phyloP scores from a whole-genome alignment of 2,113 vertebrate species.

The Apteryx mantelli region DNA sequence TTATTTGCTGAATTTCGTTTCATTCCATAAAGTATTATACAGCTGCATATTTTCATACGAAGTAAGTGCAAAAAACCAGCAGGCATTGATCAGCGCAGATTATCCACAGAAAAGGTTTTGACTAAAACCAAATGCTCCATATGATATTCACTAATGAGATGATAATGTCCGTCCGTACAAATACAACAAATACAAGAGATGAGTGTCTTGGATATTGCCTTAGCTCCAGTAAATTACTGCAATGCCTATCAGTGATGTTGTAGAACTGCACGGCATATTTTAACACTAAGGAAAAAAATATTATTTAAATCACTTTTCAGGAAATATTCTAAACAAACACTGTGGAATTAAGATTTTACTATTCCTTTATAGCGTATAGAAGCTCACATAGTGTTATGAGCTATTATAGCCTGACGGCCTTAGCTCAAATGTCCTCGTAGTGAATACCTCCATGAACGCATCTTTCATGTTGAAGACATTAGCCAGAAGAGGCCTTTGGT shows the following conservation, averaged over 20 bases:
- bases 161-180: not conserved
- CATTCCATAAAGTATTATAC: constrained; percentile 11
- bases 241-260: not conserved
- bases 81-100: constrained; percentile 41
- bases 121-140: constrained; percentile 22
- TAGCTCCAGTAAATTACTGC: not conserved
- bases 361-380: not conserved
- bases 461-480: not conserved
- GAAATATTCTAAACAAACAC: not conserved
- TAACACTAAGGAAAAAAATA: not conserved
- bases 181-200: not conserved
- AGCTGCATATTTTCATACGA: constrained; percentile 28
- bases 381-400: not conserved
- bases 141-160: not conserved
- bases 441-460: accelerated
- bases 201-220: not conserved
- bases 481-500: not conserved
- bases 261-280: not conserved
- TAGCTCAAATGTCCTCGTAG: not conserved
- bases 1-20: constrained; percentile 34
- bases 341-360: not conserved
- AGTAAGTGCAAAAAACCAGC: constrained; percentile 28
- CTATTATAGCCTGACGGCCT: not conserved
- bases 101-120: constrained; percentile 13
- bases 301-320: not conserved